Base-by-base conservation (phyloP, 2,113 vertebrate genomes). In the Ameiurus melas region DNA sequence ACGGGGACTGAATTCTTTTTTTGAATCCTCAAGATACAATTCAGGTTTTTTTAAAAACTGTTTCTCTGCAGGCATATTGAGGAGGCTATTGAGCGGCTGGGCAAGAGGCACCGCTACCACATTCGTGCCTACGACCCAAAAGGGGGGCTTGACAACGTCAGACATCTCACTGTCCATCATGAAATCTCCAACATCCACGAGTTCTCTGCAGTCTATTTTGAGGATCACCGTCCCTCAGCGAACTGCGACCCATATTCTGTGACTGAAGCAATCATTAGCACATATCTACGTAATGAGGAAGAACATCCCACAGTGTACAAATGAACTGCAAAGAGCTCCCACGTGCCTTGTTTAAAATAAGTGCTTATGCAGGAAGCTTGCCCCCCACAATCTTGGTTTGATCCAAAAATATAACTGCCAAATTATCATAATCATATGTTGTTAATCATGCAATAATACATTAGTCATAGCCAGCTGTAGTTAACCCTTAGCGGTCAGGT, bases 171-270 rank as follows among this genome's bases (percentile, higher is more conserved):
- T 0, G 98, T 97, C 33, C 96, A 93, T 91, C 95, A 98, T 0
- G 98, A 99, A 90, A 99, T 97, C 0, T 99, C 98, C 77, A 98
- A 94, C 94, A 99, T 99, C 87, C 93, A 97, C 0, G 96, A 97
- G 90, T 99, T 99, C 93, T 99, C 98, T 0, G 98, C 97, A 92
- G 98, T 97, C 81, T 99, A 99, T 95, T 97, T 99, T 0, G 97
- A 99, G 94, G 98, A 99, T 93, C 97, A 97, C 57, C 97, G 97
- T 53, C 97, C 98, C 0, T 97, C 97, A 0, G 97, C 97, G 92
- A 99, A 99, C 93, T 99, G 98, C 0, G 97, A 99, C 90, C 98
- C 97, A 0, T 99, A 96, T 0, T 94, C 95, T 0, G 97, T 99
- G 92, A 98, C 97, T 0, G 97, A 99, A 92, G 97, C 97, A 0